Evolutionary conservation across 1,140 invertebrate genomes (phyloP), one percentile per base, ranked within the genome.

Genomic region (Diplogasteroides magnus): DNA sequence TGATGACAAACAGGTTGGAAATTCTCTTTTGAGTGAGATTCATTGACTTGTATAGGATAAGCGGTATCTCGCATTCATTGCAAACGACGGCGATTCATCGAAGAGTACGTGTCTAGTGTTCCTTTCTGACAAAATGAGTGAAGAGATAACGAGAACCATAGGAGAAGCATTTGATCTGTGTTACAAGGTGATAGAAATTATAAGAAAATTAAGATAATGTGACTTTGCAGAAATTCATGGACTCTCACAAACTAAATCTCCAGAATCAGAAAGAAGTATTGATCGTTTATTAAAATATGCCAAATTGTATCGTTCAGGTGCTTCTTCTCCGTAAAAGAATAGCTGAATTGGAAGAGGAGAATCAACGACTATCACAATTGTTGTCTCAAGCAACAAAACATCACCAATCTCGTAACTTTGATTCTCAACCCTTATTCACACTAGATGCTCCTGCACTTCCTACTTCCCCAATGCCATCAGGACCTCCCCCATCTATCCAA

Each of bases 151-250:
- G 23, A 31, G 77, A 2, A 80, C 78, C 14, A 78, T 80, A 66
- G 79, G 78, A 55, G 75, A 80, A 68, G 77, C 78, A 2, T 81
- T 81, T 61, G 78, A 80, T 69, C 56, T 80, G 11, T 75, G 73
- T 28, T 81, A 78, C 55, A 77, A 79, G 32, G 77, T 74, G 15
- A n/a, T n/a, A n/a, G n/a, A n/a, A n/a, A n/a, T n/a, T n/a, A 23
- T 56, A 64, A 15, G 26, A 25, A 31, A 59, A 67, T 27, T 23
- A 27, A 11, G 23, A 2, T 37, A 75, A 37, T 60, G 3, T 19
- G 28, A 65, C 15, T 63, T 65, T 74, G 48, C 65, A 78, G 77
- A 67, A 68, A 48, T 77, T 71, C 62, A 70, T 79, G 25, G 75
- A 80, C 55, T 76, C 77, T 26, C 73, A 76, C 48, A 59, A 64